Evolutionary conservation across 2,888 invertebrate species (phyloP).

Genomic region (Eutolmus rufibarbis): DNA sequence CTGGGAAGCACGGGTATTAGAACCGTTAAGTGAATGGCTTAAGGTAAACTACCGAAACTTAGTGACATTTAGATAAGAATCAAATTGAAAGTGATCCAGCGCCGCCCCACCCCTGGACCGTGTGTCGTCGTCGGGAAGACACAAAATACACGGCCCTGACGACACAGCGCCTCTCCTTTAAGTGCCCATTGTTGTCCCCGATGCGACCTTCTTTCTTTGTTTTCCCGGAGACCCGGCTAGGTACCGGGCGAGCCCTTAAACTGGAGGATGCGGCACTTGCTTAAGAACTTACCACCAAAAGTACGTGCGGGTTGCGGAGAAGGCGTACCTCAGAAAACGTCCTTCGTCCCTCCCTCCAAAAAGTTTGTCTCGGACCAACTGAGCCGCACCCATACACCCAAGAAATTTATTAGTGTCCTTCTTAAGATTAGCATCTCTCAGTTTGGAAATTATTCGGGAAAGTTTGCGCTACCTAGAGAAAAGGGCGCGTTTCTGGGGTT

Average conservation of each 20-base stretch:
- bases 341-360: background rate
- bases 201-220: constrained; percentile 23
- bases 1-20: background rate
- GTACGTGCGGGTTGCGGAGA: background rate
- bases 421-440: constrained; percentile 41
- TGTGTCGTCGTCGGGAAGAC: constrained; percentile 5
- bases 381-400: constrained; percentile 18
- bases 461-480: constrained; percentile 4
- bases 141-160: background rate
- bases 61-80: constrained; percentile 40
- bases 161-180: background rate
- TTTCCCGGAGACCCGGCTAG: background rate
- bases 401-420: constrained; percentile 41
- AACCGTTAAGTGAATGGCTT: constrained; percentile 33
- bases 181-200: background rate
- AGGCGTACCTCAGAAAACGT: background rate
- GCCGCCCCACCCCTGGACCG: background rate
- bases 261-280: constrained; percentile 3
- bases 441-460: constrained; percentile 35
- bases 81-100: constrained; percentile 37
- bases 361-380: constrained; percentile 19
- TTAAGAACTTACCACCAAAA: constrained; percentile 20
- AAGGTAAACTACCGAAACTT: constrained; percentile 38
- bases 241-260: background rate
- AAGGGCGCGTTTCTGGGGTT: background rate